Conservation (phyloP, 2,797 vertebrate genomes). For the Oreochromis mossambicus region DNA sequence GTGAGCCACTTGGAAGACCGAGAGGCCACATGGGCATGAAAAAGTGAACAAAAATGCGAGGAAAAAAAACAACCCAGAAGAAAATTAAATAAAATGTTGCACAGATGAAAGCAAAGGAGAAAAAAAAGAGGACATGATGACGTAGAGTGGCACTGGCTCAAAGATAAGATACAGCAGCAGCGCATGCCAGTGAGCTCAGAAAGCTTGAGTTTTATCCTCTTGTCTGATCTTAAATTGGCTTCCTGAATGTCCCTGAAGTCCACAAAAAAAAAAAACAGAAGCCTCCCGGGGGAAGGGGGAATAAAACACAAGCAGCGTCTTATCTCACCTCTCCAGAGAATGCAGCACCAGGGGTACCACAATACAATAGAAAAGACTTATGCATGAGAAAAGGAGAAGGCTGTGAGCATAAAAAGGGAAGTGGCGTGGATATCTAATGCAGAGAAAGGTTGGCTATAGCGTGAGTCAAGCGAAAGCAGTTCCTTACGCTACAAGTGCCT, state of each 20-base stretch:
- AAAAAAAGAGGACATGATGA: neutral
- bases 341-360: constrained; percentile 1
- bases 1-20: constrained; percentile 1
- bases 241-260: constrained; percentile 30
- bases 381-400: constrained; percentile 31
- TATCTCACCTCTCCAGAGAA: constrained; percentile 47
- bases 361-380: constrained; percentile 14
- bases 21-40: neutral
- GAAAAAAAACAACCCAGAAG: neutral
- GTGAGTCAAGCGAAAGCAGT: constrained; percentile 51
- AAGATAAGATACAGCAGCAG: constrained; percentile 32
- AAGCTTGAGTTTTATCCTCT: constrained; percentile 39
- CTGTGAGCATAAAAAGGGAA: constrained; percentile 20
- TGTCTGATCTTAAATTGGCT: constrained; percentile 52
- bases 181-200: constrained; percentile 24
- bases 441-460: constrained; percentile 20
- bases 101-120: neutral
- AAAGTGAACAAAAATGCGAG: neutral
- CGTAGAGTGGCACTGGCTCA: constrained; percentile 3
- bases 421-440: constrained; percentile 2
- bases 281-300: neutral
- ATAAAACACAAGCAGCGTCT: constrained; percentile 39
- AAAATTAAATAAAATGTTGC: neutral
- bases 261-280: neutral
- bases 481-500: constrained; percentile 4